Percentiles rank a stretch among this genome's conserved stretches.
These are phyloP conservation scores for Miichthys miiuy DNA, from an alignment of 2,797 vertebrate genomes.

Conservation along the genomic window DNA sequence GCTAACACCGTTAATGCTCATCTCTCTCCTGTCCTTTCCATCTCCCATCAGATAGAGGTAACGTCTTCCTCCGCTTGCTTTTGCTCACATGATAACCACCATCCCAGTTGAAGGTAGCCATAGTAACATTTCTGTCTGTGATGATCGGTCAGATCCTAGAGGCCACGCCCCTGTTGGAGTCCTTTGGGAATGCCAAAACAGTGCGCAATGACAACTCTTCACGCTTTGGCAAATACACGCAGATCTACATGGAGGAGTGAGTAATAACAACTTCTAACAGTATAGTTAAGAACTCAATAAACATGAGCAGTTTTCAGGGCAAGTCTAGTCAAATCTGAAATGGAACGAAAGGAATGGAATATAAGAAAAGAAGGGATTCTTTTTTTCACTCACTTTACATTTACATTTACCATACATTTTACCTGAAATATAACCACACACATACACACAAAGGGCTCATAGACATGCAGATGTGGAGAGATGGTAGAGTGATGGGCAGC, in stretches of 20 bases:
- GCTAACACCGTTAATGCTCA: neutral
- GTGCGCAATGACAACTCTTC: slow-evolving; percentile 98
- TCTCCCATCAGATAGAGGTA: slow-evolving; percentile 80
- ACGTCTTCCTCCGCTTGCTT: slow-evolving; percentile 10
- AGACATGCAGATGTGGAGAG: no score
- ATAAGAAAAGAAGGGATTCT: no score
- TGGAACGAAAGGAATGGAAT: no score
- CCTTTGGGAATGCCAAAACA: slow-evolving; percentile 98
- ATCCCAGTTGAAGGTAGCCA: slow-evolving; percentile 6
- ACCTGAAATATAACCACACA: no score
- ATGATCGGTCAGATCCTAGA: slow-evolving; percentile 90
- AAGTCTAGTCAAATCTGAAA: neutral
- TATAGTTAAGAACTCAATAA: neutral
- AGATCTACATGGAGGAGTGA: slow-evolving; percentile 96
- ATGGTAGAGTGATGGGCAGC: no score
- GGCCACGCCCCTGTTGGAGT: slow-evolving; percentile 95
- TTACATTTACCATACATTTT: no score
- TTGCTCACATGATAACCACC: neutral
- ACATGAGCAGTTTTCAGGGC: neutral
- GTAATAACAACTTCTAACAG: slow-evolving; percentile 61
- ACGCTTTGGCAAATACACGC: slow-evolving; percentile 96
- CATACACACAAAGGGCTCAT: no score
- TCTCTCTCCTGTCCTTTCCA: neutral
- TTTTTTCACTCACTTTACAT: no score
- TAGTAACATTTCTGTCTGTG: slow-evolving; percentile 36